Conservation (phyloP, 2,888 invertebrate species). For the Junonia oenone region DNA sequence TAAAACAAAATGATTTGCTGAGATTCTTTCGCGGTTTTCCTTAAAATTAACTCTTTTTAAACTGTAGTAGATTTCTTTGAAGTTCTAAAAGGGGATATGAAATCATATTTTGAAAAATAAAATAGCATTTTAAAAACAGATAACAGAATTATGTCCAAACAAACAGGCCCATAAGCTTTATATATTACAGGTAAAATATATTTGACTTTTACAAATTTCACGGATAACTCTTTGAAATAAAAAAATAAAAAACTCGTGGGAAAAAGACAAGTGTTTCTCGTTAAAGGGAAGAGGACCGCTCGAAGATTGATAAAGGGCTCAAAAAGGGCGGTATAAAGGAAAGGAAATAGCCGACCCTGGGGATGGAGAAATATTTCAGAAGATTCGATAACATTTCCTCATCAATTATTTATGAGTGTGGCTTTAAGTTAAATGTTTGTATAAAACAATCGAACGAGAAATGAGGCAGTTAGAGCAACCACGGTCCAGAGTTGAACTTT, state of each 20-base stretch:
- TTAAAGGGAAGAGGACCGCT: conserved; percentile 43
- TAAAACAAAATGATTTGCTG: no score
- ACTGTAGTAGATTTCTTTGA: no score
- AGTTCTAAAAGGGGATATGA: no score
- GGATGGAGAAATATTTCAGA: conserved; percentile 32
- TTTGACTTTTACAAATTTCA: background rate
- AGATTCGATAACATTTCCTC: conserved; percentile 12
- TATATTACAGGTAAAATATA: background rate
- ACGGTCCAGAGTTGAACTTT: no score
- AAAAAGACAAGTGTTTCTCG: conserved; percentile 45
- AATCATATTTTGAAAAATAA: no score
- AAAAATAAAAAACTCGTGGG: conserved; percentile 16
- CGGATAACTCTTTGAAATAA: conserved; percentile 4
- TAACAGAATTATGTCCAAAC: no score
- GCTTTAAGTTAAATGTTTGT: background rate
- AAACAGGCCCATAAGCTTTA: no score
- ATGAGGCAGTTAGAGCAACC: no score
- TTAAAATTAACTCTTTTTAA: no score
- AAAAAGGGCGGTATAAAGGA: conserved; percentile 36
- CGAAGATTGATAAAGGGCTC: conserved; percentile 55
- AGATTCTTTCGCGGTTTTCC: no score
- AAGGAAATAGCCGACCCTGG: conserved; percentile 25
- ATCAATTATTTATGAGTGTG: background rate
- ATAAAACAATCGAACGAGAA: background rate
- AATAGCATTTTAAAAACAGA: no score